Conservation (phyloP, 2,888 invertebrate species). For the Prosopocoilus inquinatus region DNA sequence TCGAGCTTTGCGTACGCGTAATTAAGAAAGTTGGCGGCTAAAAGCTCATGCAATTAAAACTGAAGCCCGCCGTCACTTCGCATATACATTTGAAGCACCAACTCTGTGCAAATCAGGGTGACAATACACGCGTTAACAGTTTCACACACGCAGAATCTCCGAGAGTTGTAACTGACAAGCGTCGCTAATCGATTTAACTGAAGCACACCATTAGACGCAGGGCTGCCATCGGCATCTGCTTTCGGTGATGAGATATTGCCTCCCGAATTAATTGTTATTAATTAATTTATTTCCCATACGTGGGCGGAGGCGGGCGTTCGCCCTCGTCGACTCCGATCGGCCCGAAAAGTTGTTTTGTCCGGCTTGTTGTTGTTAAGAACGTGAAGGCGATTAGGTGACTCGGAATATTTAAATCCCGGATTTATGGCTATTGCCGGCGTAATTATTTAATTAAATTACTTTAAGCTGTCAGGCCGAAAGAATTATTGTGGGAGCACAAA, state of each 20-base stretch:
- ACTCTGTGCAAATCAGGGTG: slow-evolving; percentile 24
- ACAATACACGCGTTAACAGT: slow-evolving; percentile 27
- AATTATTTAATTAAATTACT: neutral
- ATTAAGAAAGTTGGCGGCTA: too few species aligned
- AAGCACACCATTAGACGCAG: slow-evolving; percentile 42
- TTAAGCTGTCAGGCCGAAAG: neutral
- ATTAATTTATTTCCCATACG: slow-evolving; percentile 35
- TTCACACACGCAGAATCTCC: slow-evolving; percentile 24
- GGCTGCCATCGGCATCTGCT: slow-evolving; percentile 42
- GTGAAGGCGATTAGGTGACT: neutral
- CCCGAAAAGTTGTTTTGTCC: too few species aligned
- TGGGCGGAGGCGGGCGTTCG: slow-evolving; percentile 10
- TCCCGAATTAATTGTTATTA: slow-evolving; percentile 41
- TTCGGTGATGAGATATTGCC: slow-evolving; percentile 36
- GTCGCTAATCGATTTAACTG: slow-evolving; percentile 41
- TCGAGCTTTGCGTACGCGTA: too few species aligned
- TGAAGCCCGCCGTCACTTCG: too few species aligned
- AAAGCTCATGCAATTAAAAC: too few species aligned
- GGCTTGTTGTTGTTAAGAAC: too few species aligned
- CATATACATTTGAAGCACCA: neutral
- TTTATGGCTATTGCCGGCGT: neutral
- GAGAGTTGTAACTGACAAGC: slow-evolving; percentile 41
- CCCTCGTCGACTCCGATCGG: neutral
- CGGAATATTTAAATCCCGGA: slow-evolving; percentile 1
- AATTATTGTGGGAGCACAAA: too few species aligned